Evolutionary conservation across 2,888 invertebrate species (phyloP).

Genomic region (Platycheirus albimanus): DNA sequence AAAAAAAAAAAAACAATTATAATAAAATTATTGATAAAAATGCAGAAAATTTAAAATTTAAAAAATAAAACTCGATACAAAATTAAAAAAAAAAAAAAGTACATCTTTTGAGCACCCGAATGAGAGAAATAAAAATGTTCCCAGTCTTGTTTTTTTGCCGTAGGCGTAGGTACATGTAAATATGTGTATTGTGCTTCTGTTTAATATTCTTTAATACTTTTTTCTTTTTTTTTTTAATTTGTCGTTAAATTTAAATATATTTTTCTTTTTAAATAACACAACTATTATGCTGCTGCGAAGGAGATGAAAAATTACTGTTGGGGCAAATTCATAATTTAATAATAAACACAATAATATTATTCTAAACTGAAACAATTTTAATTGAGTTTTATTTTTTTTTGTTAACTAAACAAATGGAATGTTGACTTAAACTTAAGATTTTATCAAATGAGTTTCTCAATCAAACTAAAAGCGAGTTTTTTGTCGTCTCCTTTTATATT

Average conservation of each 20-base stretch:
- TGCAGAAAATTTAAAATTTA: conserved; percentile 33
- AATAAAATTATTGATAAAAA: neutral
- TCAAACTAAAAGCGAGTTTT: too few species aligned
- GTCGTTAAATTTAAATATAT: conserved; percentile 69
- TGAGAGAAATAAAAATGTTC: conserved; percentile 53
- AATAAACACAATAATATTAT: conserved; percentile 66
- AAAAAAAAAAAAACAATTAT: conserved; percentile 12
- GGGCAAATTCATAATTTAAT: conserved; percentile 60
- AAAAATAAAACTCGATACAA: conserved; percentile 25
- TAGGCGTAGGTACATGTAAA: conserved; percentile 72
- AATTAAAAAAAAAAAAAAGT: conserved; percentile 44
- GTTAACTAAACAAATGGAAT: too few species aligned
- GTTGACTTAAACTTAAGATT: too few species aligned
- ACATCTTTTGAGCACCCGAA: conserved; percentile 53
- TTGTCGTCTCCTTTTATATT: too few species aligned
- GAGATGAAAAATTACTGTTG: conserved; percentile 35
- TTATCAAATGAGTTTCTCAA: too few species aligned
- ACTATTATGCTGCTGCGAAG: conserved; percentile 45
- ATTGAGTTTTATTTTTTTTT: conserved; percentile 29
- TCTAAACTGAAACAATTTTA: conserved; percentile 52
- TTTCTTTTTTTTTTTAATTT: conserved; percentile 62
- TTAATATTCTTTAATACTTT: conserved; percentile 47
- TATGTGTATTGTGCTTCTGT: conserved; percentile 72
- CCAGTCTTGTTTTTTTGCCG: conserved; percentile 60
- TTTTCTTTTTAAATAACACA: conserved; percentile 62